These are phyloP conservation scores for Chrysemys picta DNA, from an alignment of 2,113 vertebrate species.

Conservation along the genomic window DNA sequence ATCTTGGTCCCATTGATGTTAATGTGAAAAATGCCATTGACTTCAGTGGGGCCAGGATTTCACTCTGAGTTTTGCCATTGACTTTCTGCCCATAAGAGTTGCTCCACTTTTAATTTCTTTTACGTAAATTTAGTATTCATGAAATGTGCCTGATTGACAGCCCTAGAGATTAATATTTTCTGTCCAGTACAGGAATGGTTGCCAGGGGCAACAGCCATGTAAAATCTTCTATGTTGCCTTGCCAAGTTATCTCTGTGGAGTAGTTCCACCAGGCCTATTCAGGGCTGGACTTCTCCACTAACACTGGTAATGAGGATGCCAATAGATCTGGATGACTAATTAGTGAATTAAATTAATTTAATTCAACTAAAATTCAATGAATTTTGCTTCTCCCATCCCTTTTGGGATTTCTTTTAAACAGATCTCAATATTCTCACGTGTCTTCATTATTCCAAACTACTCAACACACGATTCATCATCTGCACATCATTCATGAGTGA, in stretches of 20 bases:
- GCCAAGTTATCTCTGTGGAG: background rate
- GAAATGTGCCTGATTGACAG: background rate
- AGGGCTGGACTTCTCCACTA: background rate
- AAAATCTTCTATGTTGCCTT: background rate
- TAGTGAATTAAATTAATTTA: background rate
- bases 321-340: background rate
- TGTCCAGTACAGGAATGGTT: background rate
- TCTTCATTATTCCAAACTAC: background rate
- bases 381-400: background rate
- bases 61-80: background rate
- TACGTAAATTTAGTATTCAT: background rate
- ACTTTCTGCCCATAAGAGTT: background rate
- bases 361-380: background rate
- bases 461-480: background rate
- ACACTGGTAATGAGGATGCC: background rate
- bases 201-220: background rate
- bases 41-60: background rate
- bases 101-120: background rate
- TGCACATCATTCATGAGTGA: background rate
- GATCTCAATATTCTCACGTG: background rate
- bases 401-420: background rate
- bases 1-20: background rate
- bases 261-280: background rate
- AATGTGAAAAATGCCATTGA: background rate
- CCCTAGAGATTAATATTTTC: background rate